Conservation (phyloP, 2,113 vertebrate species). For the Neodontobutis hainanensis region DNA sequence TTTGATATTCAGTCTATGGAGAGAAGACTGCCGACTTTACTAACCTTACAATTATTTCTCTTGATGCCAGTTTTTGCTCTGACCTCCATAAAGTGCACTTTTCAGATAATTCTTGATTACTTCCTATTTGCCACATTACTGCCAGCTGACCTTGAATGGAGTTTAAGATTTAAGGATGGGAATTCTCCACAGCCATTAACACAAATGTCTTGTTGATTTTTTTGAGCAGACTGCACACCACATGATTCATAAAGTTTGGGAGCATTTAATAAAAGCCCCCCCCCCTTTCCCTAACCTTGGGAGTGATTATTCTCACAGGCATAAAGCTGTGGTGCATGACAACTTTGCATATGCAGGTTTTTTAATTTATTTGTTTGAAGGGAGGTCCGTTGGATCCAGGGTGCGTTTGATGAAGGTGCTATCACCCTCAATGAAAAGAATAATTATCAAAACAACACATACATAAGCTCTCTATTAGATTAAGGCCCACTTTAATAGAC, state of each 20-base stretch:
- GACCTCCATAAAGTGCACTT: conserved; percentile 18
- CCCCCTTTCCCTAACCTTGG: conserved; percentile 31
- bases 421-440: conserved; percentile 70
- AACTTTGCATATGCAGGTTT: conserved; percentile 32
- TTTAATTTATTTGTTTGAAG: conserved; percentile 60
- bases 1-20: not conserved
- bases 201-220: conserved; percentile 26
- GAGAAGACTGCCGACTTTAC: not conserved
- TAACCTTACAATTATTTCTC: conserved; percentile 8
- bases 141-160: not conserved
- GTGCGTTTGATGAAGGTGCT: conserved; percentile 71
- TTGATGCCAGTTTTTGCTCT: not conserved
- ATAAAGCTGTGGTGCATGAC: conserved; percentile 29
- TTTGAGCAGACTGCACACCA: conserved; percentile 12
- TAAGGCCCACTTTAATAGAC: conserved; percentile 71
- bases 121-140: conserved; percentile 10
- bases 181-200: conserved; percentile 17
- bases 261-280: conserved; percentile 47
- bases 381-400: conserved; percentile 44
- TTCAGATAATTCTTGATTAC: conserved; percentile 5
- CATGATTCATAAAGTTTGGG: conserved; percentile 32
- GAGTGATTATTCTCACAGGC: conserved; percentile 44
- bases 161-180: conserved; percentile 17
- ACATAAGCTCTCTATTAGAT: conserved; percentile 70
- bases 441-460: conserved; percentile 73